Percentiles rank a stretch among this genome's conserved stretches.
Conservation (phyloP, 2,797 vertebrate genomes). For the Pelodytes ibericus region DNA sequence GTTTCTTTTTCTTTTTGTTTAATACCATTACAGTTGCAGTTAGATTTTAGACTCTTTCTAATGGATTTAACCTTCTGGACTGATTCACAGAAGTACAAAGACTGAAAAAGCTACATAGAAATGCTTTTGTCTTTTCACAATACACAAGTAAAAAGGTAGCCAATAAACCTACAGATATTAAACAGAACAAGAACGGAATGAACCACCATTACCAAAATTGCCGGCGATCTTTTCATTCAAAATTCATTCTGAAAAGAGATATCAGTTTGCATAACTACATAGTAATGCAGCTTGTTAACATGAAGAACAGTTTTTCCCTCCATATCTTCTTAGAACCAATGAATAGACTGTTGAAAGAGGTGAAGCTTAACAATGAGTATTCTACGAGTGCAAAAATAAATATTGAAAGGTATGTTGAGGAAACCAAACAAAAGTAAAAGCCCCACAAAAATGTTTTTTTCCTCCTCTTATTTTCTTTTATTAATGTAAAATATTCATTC, state of each 20-base stretch:
- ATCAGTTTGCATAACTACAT: constrained; percentile 49
- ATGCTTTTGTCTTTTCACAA: constrained; percentile 46
- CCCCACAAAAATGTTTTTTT: neutral
- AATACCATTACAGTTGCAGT: constrained; percentile 44
- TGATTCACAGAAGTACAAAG: constrained; percentile 31
- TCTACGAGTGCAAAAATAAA: constrained; percentile 40
- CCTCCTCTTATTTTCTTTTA: neutral
- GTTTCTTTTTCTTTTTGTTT: constrained; percentile 56
- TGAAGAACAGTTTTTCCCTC: constrained; percentile 1
- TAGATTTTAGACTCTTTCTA: constrained; percentile 24
- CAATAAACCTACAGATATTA: constrained; percentile 47
- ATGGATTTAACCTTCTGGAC: constrained; percentile 34
- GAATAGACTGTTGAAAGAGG: constrained; percentile 43
- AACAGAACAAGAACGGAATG: constrained; percentile 43
- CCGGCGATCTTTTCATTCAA: constrained; percentile 49
- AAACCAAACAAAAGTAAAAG: constrained; percentile 1
- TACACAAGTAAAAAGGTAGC: constrained; percentile 33
- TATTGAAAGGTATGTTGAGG: constrained; percentile 11
- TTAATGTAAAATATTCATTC: neutral
- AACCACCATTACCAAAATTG: constrained; percentile 50
- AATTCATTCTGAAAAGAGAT: constrained; percentile 17
- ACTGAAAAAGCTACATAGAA: constrained; percentile 16
- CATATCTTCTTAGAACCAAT: constrained; percentile 33
- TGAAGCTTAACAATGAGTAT: constrained; percentile 28
- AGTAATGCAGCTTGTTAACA: constrained; percentile 16